Evolutionary conservation across 2,888 invertebrate genomes (phyloP), one percentile per base, ranked within the genome.

Genomic region (Tuberolachnus salignus): DNA sequence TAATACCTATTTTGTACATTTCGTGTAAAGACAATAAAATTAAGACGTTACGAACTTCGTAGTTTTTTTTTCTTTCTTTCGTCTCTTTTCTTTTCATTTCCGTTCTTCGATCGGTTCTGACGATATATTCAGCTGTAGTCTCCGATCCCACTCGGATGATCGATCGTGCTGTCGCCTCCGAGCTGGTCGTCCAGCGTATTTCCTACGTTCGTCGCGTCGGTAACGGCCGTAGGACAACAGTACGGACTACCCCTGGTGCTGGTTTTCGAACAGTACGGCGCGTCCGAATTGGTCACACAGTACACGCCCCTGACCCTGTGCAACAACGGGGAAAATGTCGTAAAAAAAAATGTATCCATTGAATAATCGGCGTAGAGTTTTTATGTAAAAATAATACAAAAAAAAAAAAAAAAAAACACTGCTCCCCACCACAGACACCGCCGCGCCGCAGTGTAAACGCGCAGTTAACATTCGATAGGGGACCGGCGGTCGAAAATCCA

Each of bases 251-350:
- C 90, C 6, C 86, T 84, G 9, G 86, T 86, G 21, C 84, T 83
- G 57, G 85, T 86, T 42, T 86, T 86, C 0, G 92, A 92, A 84
- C 93, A 93, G 86, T 91, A 93, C 0, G 93, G 93, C 1, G 91
- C 89, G 64, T 88, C 85, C 82, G 87, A 87, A 82, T 82, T 87
- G 83, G 88, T 87, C 3, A 92, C 87, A 84, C 92, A 92, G 84
- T 89, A 91, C 86, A 90, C 90, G 69, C 92, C 92, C 81, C 87
- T 86, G 6, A 89, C 88, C 67, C 92, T 92, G 86, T 34, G 34
- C 3, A 34, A 34, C 3, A 34, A 34, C 34, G 34, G 6, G 3
- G 3, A 34, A 34, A 34, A 34, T 34, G 6, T 34, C 34, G 34
- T 34, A 34, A 34, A 34, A 34, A 3, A 34, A 34, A 34, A n/a